phyloP scores from a whole-genome alignment of 2,888 invertebrate genomes.

The Thymelicus acteon region DNA sequence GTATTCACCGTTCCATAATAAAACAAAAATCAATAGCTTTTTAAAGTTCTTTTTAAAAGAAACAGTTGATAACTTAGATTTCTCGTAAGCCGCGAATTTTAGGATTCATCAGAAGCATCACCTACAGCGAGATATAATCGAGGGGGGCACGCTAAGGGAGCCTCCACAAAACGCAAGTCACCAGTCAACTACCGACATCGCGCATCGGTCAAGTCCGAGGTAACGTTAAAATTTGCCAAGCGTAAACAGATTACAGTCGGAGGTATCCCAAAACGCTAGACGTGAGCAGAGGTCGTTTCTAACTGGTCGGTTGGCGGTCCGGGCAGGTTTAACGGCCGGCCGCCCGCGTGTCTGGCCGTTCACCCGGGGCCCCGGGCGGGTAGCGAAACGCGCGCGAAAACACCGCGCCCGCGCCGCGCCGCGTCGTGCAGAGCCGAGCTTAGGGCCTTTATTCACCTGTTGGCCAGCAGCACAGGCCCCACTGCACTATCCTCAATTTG shows the following conservation, averaged over 20 bases:
- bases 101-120: not conserved
- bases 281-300: slow-evolving; percentile 21
- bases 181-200: slow-evolving; percentile 6
- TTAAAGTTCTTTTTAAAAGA: no score
- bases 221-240: slow-evolving; percentile 8
- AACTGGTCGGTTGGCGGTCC: slow-evolving; percentile 53
- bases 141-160: not conserved
- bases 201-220: not conserved
- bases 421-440: slow-evolving; percentile 25
- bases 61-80: no score
- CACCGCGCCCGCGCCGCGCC: slow-evolving; percentile 72
- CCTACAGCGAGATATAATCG: not conserved
- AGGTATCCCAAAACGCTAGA: slow-evolving; percentile 24
- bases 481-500: no score
- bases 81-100: not conserved
- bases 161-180: slow-evolving; percentile 9
- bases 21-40: no score
- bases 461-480: no score
- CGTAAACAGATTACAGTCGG: slow-evolving; percentile 1
- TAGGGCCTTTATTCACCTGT: not conserved
- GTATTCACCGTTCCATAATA: no score
- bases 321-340: slow-evolving; percentile 83
- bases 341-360: slow-evolving; percentile 82
- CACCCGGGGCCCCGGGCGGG: slow-evolving; percentile 81
- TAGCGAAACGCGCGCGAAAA: slow-evolving; percentile 73